These are phyloP conservation scores for Leptinotarsa haldemani DNA, from an alignment of 2,888 invertebrate genomes.

Conservation along the genomic window DNA sequence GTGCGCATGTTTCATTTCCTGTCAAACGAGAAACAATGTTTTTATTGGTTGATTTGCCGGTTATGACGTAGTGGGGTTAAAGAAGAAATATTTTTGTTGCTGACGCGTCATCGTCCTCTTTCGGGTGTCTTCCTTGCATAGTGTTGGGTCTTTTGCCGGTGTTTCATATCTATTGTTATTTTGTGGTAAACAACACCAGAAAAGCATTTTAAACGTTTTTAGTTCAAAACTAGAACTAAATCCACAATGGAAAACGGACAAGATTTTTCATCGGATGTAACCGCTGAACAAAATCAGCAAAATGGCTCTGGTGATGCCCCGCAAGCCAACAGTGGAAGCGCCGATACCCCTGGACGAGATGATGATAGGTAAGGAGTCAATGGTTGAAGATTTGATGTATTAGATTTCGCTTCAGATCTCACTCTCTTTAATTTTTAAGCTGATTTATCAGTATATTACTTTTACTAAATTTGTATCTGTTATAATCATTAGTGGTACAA, in stretches of 20 bases:
- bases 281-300: slow-evolving; percentile 71
- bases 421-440: too few relatives aligned
- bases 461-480: not conserved
- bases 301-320: slow-evolving; percentile 75
- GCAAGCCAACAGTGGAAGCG: slow-evolving; percentile 76
- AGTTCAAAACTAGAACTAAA: too few relatives aligned
- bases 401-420: too few relatives aligned
- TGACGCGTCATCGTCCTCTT: slow-evolving; percentile 11
- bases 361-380: slow-evolving; percentile 77
- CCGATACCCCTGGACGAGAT: slow-evolving; percentile 82
- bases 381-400: not conserved
- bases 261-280: slow-evolving; percentile 81
- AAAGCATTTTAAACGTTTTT: too few relatives aligned
- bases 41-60: slow-evolving; percentile 11
- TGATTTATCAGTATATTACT: too few relatives aligned
- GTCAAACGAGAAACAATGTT: not conserved
- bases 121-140: slow-evolving; percentile 10
- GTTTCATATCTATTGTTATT: not conserved
- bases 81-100: not conserved
- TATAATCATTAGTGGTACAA: slow-evolving; percentile 35
- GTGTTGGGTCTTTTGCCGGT: not conserved
- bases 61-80: slow-evolving; percentile 13
- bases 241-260: slow-evolving; percentile 80
- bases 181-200: too few relatives aligned
- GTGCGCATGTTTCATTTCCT: not conserved